These are phyloP conservation scores for Progne subis DNA, from an alignment of 2,113 vertebrate genomes.

Conservation along the genomic window DNA sequence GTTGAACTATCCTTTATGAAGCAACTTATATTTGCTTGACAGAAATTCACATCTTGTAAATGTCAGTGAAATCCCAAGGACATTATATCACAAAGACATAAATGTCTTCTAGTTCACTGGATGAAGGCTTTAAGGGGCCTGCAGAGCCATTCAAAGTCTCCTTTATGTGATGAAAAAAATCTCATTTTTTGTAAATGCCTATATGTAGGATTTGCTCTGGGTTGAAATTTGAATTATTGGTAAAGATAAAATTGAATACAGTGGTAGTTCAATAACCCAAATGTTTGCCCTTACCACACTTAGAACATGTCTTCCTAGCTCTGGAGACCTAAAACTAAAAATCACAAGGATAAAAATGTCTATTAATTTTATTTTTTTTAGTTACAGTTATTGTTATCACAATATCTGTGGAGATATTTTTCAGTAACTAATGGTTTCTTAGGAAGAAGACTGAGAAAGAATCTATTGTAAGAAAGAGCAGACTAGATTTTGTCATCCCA, in stretches of 20 bases:
- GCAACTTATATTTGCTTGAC: not conserved
- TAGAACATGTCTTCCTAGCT: not conserved
- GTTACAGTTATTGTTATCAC: not conserved
- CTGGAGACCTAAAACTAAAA: not conserved
- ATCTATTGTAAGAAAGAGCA: not conserved
- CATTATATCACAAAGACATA: not conserved
- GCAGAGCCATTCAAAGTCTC: not conserved
- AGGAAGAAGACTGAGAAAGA: not conserved
- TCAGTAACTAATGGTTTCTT: not conserved
- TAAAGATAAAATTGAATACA: not conserved
- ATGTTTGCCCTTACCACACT: not conserved
- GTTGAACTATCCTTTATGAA: not conserved
- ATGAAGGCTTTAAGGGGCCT: not conserved
- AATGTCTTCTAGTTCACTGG: not conserved
- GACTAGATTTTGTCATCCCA: not conserved
- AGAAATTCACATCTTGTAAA: not conserved
- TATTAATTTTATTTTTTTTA: not conserved
- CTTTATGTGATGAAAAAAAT: not conserved
- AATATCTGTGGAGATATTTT: not conserved
- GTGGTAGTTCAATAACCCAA: not conserved
- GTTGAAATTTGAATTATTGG: not conserved
- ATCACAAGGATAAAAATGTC: not conserved
- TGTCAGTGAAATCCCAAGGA: not conserved
- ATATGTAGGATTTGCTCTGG: not conserved
- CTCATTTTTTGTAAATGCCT: not conserved